Conservation (phyloP, 2,113 vertebrate species). For the Xiphias gladius region DNA sequence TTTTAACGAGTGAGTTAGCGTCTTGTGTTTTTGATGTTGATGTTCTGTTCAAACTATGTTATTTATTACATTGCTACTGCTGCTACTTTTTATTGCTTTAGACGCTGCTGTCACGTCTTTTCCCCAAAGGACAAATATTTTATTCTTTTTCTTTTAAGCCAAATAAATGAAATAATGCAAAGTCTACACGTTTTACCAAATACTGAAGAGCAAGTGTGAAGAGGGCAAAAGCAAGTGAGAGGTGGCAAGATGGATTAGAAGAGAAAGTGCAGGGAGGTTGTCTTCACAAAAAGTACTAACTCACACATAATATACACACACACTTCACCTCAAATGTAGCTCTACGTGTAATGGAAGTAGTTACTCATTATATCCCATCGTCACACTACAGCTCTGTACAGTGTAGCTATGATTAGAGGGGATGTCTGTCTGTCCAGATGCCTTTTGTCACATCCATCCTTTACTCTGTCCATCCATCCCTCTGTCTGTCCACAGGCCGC, state of each 20-base stretch:
- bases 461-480: conserved; percentile 55
- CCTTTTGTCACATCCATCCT: conserved; percentile 52
- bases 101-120: conserved; percentile 82
- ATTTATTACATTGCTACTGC: conserved; percentile 83
- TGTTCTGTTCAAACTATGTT: conserved; percentile 70
- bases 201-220: conserved; percentile 71
- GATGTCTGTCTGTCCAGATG: conserved; percentile 77
- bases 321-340: conserved; percentile 45
- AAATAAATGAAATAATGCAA: conserved; percentile 85
- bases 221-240: conserved; percentile 58
- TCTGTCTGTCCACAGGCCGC: conserved; percentile 67
- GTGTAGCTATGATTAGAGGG: conserved; percentile 41
- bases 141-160: conserved; percentile 75
- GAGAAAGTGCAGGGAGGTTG: conserved; percentile 19
- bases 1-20: conserved; percentile 56
- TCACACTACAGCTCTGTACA: conserved; percentile 54
- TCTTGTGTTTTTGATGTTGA: conserved; percentile 60
- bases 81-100: conserved; percentile 84
- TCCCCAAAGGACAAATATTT: conserved; percentile 81
- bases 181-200: conserved; percentile 83
- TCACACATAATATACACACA: conserved; percentile 36
- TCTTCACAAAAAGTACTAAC: conserved; percentile 51
- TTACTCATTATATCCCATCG: conserved; percentile 11
- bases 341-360: conserved; percentile 24
- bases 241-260: not conserved